Evolutionary conservation across 1,140 invertebrate species (phyloP).

Genomic region (Elymnias hypermnestra): DNA sequence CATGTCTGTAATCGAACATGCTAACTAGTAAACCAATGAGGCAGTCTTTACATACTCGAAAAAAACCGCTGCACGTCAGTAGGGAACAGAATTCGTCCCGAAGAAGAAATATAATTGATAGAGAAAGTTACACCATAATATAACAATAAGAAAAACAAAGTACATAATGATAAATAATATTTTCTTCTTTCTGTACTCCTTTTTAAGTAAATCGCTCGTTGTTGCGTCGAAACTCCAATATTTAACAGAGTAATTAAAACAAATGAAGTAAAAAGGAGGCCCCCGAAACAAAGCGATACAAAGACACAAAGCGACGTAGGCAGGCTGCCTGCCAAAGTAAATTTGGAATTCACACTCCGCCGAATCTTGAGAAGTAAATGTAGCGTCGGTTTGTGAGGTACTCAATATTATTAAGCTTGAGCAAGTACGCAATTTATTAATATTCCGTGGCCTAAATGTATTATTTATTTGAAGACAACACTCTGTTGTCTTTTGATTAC

Average conservation of each 20-base stretch:
- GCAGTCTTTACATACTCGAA: too few species aligned
- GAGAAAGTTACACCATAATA: too few species aligned
- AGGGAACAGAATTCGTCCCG: too few species aligned
- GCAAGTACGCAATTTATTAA: neutral
- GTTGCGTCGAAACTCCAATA: neutral
- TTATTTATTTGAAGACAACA: too few species aligned
- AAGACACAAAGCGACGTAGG: neutral
- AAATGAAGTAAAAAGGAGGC: slow-evolving; percentile 6
- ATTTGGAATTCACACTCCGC: slow-evolving; percentile 11
- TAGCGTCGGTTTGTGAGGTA: neutral
- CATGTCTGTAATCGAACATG: too few species aligned
- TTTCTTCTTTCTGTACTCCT: neutral
- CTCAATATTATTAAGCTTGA: neutral
- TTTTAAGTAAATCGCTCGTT: too few species aligned
- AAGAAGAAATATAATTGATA: too few species aligned
- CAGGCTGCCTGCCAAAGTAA: slow-evolving; percentile 10
- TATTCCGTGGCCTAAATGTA: too few species aligned
- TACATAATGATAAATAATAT: neutral
- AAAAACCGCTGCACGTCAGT: neutral
- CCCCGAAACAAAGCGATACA: neutral
- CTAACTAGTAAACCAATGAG: too few species aligned
- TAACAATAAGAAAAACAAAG: neutral
- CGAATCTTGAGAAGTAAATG: slow-evolving; percentile 1
- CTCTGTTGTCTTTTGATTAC: too few species aligned
- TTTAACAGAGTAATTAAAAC: slow-evolving; percentile 8